phyloP scores from a whole-genome alignment of 2,888 invertebrate species.

The Apodemia hepburni region DNA sequence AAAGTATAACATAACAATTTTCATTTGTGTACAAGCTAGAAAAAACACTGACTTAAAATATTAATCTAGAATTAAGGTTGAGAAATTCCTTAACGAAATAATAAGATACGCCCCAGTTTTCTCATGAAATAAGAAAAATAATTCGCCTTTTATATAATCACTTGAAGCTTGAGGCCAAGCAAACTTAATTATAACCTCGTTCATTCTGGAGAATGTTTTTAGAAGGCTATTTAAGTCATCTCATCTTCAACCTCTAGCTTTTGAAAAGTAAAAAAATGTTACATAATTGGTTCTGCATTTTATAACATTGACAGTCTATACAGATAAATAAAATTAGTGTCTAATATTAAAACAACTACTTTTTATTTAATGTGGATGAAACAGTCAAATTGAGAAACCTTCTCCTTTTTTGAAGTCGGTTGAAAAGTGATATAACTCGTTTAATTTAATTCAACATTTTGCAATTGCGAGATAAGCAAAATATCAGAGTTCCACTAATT shows the following conservation, averaged over 20 bases:
- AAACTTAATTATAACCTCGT: slow-evolving; percentile 14
- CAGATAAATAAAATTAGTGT: too few relatives aligned
- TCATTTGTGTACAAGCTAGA: too few relatives aligned
- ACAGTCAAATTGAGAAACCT: too few relatives aligned
- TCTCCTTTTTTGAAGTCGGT: too few relatives aligned
- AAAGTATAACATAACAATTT: too few relatives aligned
- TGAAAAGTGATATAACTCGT: too few relatives aligned
- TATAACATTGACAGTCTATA: not conserved
- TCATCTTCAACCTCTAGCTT: slow-evolving; percentile 2
- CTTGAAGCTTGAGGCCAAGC: slow-evolving; percentile 10
- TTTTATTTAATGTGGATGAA: too few relatives aligned
- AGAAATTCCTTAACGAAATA: slow-evolving; percentile 3
- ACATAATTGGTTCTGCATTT: not conserved
- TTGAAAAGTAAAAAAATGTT: not conserved
- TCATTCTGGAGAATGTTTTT: slow-evolving; percentile 15
- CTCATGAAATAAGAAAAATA: slow-evolving; percentile 11
- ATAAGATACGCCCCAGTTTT: slow-evolving; percentile 1
- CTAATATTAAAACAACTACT: too few relatives aligned
- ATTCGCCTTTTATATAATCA: slow-evolving; percentile 13
- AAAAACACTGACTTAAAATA: not conserved
- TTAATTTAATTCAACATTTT: not conserved
- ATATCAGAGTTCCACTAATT: slow-evolving; percentile 15
- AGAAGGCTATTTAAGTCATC: slow-evolving; percentile 13
- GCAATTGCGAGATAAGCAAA: slow-evolving; percentile 7
- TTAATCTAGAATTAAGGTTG: not conserved